phyloP scores from a whole-genome alignment of 2,888 invertebrate genomes.

The Tetragonula carbonaria region DNA sequence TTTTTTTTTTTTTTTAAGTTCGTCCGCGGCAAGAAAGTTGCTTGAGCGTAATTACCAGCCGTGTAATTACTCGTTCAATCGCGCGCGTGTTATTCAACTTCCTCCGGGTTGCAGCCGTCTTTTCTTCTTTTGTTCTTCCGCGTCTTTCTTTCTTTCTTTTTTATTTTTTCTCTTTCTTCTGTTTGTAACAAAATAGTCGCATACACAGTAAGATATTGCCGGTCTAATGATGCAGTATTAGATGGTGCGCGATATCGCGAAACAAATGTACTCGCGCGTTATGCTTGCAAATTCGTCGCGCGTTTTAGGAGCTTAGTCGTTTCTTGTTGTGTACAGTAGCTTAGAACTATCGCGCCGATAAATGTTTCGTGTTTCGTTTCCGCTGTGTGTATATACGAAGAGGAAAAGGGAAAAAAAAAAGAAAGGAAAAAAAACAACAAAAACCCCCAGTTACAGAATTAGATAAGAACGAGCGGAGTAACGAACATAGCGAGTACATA shows the following conservation, averaged over 20 bases:
- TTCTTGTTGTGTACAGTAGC: conserved; percentile 72
- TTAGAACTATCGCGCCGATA: conserved; percentile 51
- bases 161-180: background rate
- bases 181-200: conserved; percentile 16
- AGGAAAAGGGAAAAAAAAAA: background rate
- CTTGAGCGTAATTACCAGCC: conserved; percentile 4
- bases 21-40: background rate
- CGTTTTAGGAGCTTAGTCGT: conserved; percentile 53
- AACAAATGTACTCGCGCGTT: conserved; percentile 10
- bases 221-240: conserved; percentile 54
- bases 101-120: conserved; percentile 28
- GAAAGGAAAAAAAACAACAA: too few relatives aligned
- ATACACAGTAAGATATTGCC: conserved; percentile 45
- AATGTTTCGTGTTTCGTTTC: conserved; percentile 55
- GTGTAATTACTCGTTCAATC: conserved; percentile 20
- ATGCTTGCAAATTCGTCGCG: conserved; percentile 44
- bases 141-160: background rate
- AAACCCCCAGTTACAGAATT: conserved; percentile 5
- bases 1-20: conserved; percentile 1
- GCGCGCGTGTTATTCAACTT: conserved; percentile 40
- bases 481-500: background rate
- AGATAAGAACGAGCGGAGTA: background rate
- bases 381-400: conserved; percentile 63
- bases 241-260: conserved; percentile 36
- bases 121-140: background rate